Conservation (phyloP, 2,113 vertebrate genomes). For the Conger conger region DNA sequence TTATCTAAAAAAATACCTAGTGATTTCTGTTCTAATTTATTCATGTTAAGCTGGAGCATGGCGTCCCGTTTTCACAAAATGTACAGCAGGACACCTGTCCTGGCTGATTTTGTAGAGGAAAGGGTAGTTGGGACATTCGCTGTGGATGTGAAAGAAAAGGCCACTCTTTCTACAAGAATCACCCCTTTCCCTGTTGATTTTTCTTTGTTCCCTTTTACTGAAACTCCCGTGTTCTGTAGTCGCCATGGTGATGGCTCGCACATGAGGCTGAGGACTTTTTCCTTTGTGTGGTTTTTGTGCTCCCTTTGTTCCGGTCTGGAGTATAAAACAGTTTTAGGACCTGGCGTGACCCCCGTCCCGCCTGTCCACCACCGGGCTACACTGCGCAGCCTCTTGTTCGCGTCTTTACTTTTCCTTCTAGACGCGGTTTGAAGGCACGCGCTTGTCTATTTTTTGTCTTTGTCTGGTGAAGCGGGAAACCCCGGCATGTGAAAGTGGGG, state of each 20-base stretch:
- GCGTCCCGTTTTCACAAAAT: neutral
- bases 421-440: neutral
- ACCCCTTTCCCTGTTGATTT: neutral
- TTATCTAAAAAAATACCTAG: too few relatives aligned
- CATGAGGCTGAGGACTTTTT: neutral
- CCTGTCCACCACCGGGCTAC: too few relatives aligned
- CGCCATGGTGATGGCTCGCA: neutral
- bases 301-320: neutral
- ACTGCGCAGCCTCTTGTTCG: neutral
- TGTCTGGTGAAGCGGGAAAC: neutral
- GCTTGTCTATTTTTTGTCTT: neutral
- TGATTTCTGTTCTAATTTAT: too few relatives aligned
- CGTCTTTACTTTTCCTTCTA: neutral
- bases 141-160: neutral
- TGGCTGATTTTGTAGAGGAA: neutral
- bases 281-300: neutral
- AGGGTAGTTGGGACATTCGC: neutral
- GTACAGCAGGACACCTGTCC: neutral
- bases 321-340: neutral
- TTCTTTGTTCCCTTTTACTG: neutral
- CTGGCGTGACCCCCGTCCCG: neutral
- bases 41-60: too few relatives aligned
- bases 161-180: neutral
- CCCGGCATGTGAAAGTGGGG: neutral
- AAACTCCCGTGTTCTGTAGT: neutral